Evolutionary conservation across 2,797 vertebrate genomes (phyloP), one percentile per base, ranked within the genome.

Genomic region (Hydrophis major): DNA sequence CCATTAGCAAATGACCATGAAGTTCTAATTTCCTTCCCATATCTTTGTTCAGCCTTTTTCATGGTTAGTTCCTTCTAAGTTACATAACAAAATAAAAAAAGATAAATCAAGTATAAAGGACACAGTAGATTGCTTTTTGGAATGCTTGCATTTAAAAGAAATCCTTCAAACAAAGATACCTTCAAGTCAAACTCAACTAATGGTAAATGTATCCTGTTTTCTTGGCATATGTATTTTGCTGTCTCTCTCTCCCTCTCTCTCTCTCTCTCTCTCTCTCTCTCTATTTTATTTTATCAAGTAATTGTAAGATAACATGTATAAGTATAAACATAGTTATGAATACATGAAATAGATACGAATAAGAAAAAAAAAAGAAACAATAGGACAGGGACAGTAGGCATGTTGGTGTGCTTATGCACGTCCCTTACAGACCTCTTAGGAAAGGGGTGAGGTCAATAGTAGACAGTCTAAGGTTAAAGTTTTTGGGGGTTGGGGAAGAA

Each of bases 161-260:
- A 66, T 56, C 61, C 94, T 95, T 94, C 90, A 95, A 92, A 94
- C 93, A 12, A 61, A 83, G 18, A 4, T 37, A 47, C 20, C 37
- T 83, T 83, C 37, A 83, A 83, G 20, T 47, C 37, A 83, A 83
- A 47, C 37, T 47, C 10, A 83, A 47, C 74, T 83, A 83, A 83
- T 83, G 20, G 37, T 83, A 37, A 25, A 42, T 83, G 37, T 20
- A 47, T 47, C 74, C 37, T 47, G 20, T 47, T 25, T 83, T 83
- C 74, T 83, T 25, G 20, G 20, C 37, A 83, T 12, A 47, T 47
- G 1, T 25, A 25, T 47, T 47, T 47, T 83, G 74, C 20, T 25
- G 18, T 42, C n/a, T 18, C 27, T 27, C 60, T 27, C 60, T 25
- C 25, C 6, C 47, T 18, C 27, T 27, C 60, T 27, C 60, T 25